Percentiles rank a stretch among this genome's conserved stretches.
Conservation (phyloP, 2,113 vertebrate genomes). For the Sorex araneus region DNA sequence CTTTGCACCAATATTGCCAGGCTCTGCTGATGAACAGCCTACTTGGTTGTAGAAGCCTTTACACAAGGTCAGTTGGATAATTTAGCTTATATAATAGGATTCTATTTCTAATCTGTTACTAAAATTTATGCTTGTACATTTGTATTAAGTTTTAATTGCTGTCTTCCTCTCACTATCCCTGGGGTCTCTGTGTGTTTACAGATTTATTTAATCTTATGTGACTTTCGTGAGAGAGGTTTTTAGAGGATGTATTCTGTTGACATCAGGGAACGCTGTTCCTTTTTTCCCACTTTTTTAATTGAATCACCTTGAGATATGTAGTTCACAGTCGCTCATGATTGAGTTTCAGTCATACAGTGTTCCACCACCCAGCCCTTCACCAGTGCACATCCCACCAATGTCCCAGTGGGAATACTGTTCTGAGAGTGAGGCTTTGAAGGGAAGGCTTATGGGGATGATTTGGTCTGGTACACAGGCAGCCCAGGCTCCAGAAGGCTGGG, state of each 20-base stretch:
- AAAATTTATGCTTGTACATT: conserved; percentile 61
- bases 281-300: no score
- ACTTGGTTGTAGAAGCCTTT: conserved; percentile 60
- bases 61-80: conserved; percentile 57
- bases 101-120: conserved; percentile 61
- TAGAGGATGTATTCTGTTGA: not conserved
- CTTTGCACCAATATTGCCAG: conserved; percentile 1
- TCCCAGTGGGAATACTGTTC: no score
- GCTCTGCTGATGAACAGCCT: not conserved
- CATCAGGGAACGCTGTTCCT: not conserved
- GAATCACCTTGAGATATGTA: no score
- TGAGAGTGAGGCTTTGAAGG: fast-evolving
- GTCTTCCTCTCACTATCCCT: not conserved
- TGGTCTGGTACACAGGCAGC: no score
- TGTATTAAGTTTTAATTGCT: conserved; percentile 76
- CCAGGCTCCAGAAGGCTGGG: no score
- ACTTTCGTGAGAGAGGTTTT: conserved; percentile 56
- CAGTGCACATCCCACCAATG: no score
- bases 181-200: conserved; percentile 58
- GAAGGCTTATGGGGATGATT: no score
- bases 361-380: no score
- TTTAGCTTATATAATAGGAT: conserved; percentile 66
- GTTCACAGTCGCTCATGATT: no score
- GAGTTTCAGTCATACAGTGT: no score
- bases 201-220: conserved; percentile 61